phyloP scores from a whole-genome alignment of 1,140 invertebrate species.

The Cryptotermes secundus region DNA sequence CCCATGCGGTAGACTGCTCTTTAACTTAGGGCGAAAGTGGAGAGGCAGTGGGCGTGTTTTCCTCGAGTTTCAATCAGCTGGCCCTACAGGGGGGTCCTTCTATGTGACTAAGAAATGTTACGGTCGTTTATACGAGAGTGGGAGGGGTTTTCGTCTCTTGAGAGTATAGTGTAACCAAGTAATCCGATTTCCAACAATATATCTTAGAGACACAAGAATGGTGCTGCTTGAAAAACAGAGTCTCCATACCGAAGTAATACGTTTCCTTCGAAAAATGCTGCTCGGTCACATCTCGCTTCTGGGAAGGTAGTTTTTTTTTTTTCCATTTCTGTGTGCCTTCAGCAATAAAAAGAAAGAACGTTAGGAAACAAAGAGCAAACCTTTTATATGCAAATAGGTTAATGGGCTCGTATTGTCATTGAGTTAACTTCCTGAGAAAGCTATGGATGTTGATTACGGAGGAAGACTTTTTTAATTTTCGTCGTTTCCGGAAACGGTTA shows the following conservation, averaged over 20 bases:
- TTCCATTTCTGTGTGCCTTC: not conserved
- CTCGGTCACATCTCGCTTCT: not conserved
- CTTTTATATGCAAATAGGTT: not conserved
- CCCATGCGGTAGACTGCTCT: not conserved
- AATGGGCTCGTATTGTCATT: not conserved
- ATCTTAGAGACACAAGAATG: slow-evolving; percentile 4
- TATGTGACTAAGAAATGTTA: slow-evolving; percentile 24
- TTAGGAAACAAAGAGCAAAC: not conserved
- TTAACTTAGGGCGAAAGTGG: not conserved
- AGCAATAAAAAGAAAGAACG: not conserved
- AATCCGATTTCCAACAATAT: slow-evolving; percentile 26
- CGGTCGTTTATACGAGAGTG: slow-evolving; percentile 22
- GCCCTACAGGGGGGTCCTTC: not conserved
- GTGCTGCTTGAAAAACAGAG: not conserved
- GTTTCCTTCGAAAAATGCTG: not conserved
- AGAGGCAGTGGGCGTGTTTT: not conserved
- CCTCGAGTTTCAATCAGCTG: not conserved
- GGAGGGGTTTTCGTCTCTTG: slow-evolving; percentile 12
- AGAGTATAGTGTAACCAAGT: slow-evolving; percentile 25
- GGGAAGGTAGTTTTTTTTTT: not conserved
- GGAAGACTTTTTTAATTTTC: not conserved
- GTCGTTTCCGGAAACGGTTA: not conserved
- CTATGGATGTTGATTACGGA: not conserved
- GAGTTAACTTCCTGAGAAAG: not conserved
- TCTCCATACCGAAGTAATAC: not conserved